phyloP scores from a whole-genome alignment of 2,888 invertebrate species.

The Dusona sp. region DNA sequence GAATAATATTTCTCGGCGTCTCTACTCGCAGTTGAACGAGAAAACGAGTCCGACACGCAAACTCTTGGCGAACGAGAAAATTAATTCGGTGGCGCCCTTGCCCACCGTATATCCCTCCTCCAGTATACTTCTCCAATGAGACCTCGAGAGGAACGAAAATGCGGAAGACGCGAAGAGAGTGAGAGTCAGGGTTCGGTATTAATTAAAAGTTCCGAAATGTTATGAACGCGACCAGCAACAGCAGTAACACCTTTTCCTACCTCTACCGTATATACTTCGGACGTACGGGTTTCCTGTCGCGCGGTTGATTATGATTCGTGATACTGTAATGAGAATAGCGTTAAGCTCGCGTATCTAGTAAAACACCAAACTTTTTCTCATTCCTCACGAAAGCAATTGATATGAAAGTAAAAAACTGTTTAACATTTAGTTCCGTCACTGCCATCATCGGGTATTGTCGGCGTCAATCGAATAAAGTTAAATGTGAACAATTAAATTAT shows the following conservation, averaged over 20 bases:
- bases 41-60: constrained; percentile 66
- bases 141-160: constrained; percentile 43
- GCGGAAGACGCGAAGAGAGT: constrained; percentile 22
- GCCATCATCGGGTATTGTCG: not conserved
- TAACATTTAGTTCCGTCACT: not conserved
- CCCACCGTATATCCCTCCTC: not conserved
- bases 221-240: constrained; percentile 49
- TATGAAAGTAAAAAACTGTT: not conserved
- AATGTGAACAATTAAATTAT: not conserved
- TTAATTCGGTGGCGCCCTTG: constrained; percentile 68
- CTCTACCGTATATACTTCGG: not conserved
- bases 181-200: constrained; percentile 70
- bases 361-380: constrained; percentile 60
- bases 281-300: constrained; percentile 40
- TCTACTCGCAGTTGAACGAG: constrained; percentile 55
- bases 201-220: constrained; percentile 76
- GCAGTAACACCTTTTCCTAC: constrained; percentile 63
- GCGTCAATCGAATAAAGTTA: not conserved
- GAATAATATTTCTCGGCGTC: constrained; percentile 46
- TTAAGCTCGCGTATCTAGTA: constrained; percentile 51
- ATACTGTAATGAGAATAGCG: constrained; percentile 68
- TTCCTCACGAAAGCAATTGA: not conserved
- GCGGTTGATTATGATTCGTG: constrained; percentile 73
- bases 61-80: constrained; percentile 67
- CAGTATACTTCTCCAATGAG: constrained; percentile 15